phyloP scores from a whole-genome alignment of 2,888 invertebrate species.

The Holacanthella duospinosa region DNA sequence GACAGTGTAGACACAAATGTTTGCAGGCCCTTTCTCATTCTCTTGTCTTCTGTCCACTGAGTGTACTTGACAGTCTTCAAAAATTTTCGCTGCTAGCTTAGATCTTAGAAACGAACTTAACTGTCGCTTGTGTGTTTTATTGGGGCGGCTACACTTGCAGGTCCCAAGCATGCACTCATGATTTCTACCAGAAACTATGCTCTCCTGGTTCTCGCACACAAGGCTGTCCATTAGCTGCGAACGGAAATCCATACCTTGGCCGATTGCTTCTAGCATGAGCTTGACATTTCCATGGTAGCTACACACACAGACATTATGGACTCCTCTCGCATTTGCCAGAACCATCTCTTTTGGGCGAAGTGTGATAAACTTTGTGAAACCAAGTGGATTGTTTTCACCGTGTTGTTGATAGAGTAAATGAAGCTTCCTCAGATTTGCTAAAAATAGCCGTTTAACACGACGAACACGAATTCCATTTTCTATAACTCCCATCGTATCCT shows the following conservation, averaged over 20 bases:
- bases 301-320: too few relatives aligned
- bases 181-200: not conserved
- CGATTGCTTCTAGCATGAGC: too few relatives aligned
- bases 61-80: not conserved
- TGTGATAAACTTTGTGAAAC: not conserved
- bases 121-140: not conserved
- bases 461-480: not conserved
- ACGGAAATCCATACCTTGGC: not conserved
- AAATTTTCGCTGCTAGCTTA: not conserved
- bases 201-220: not conserved
- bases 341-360: not conserved
- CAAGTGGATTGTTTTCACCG: not conserved
- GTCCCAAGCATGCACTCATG: not conserved
- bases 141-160: not conserved
- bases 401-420: too few relatives aligned
- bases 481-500: not conserved
- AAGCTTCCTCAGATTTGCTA: too few relatives aligned
- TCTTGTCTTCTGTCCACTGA: not conserved
- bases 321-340: not conserved
- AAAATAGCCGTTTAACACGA: too few relatives aligned
- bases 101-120: not conserved
- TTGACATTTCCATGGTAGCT: not conserved
- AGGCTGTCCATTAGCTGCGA: not conserved
- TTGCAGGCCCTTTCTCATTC: not conserved
- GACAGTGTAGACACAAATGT: not conserved